Conservation (phyloP, 1,140 invertebrate genomes). For the Panagrolaimus sp. region DNA sequence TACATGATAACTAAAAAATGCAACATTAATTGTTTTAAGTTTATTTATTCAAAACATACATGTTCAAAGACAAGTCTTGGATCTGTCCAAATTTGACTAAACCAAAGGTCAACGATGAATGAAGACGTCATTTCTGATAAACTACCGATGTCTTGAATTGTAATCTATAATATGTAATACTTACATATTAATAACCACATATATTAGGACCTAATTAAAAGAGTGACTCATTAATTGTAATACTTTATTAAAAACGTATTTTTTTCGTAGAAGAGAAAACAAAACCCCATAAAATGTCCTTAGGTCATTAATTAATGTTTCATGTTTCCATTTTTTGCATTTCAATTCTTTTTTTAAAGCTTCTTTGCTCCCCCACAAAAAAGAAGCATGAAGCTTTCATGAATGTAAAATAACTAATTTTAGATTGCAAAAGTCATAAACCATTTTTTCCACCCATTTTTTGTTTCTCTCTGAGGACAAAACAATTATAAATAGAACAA, state of each 20-base stretch:
- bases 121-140: slow-evolving; percentile 48
- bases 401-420: not conserved
- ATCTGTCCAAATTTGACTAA: slow-evolving; percentile 42
- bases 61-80: slow-evolving; percentile 47
- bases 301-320: slow-evolving; percentile 18
- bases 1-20: no score
- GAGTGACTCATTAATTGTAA: slow-evolving; percentile 1
- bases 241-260: not conserved
- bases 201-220: slow-evolving; percentile 15
- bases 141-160: slow-evolving; percentile 48
- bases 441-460: no score
- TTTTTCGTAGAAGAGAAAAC: not conserved
- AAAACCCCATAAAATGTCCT: not conserved
- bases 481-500: not conserved
- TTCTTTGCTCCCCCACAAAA: not conserved
- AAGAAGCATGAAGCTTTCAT: no score
- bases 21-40: no score
- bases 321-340: not conserved
- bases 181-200: not conserved
- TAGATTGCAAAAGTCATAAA: not conserved
- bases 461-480: not conserved
- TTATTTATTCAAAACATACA: no score
- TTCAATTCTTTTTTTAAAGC: not conserved
- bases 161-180: slow-evolving; percentile 30
- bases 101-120: slow-evolving; percentile 50